Evolutionary conservation across 1,140 invertebrate species (phyloP), one percentile per base, ranked within the genome.

Genomic region (Venturia canescens): DNA sequence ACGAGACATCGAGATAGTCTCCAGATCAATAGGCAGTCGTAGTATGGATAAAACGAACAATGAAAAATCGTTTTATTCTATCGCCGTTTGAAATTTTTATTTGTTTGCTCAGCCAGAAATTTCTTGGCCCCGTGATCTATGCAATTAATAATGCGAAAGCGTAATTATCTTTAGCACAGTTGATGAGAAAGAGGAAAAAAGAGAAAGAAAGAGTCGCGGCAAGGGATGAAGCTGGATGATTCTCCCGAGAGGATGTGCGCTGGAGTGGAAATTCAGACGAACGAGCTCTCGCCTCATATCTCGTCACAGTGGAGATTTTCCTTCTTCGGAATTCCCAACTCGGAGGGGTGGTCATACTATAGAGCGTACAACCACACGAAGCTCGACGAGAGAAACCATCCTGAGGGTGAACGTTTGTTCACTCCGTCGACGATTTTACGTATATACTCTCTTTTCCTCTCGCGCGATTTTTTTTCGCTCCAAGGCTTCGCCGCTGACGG

Each of bases 141-240:
- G 80, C 82, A 84, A 88, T 86, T 87, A 87, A 87, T 87, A 78
- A 76, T 83, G 72, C 72, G 72, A 57, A 48, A n/a, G 48, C 27
- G 72, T 75, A 53, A 80, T 71, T 67, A 74, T 72, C 81, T 21
- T 34, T 63, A 60, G 69, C n/a, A 60, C 44, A 38, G 38, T 50
- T 53, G 26, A 13, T 44, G 50, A 80, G 71, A 69, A 29, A 66
- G 63, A n/a, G 75, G 27, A 23, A 53, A 57, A 9, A 44, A 71
- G 23, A 31, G 38, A 38, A 48, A 78, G 63, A 23, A n/a, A 60
- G 57, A 23, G 57, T 9, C 23, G 53, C 16, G 2, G n/a, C 1
- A n/a, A 60, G 63, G 26, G 27, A 7, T 15, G 63, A 66, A 63
- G 27, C 50, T 72, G 26, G 11, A 7, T 15, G 63, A 66, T 74